Conservation (phyloP, 2,888 invertebrate genomes). For the Ophioninae sp. region DNA sequence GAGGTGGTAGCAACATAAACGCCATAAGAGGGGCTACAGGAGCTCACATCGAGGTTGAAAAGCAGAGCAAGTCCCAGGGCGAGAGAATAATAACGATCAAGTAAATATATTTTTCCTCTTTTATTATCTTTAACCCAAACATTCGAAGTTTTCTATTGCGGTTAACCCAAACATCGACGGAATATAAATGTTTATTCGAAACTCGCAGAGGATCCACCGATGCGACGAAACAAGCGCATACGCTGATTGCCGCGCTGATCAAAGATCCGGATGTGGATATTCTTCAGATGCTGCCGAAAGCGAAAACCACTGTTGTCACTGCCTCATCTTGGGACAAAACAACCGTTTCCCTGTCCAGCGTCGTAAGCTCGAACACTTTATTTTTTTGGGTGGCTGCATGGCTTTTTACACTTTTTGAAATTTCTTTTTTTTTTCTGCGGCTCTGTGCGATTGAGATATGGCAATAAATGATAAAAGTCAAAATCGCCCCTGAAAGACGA, state of each 20-base stretch:
- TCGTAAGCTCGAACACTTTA: slow-evolving; percentile 76
- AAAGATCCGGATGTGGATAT: slow-evolving; percentile 98
- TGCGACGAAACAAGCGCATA: slow-evolving; percentile 95
- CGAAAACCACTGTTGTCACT: slow-evolving; percentile 83
- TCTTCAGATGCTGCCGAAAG: slow-evolving; percentile 89
- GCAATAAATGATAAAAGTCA: too few relatives aligned
- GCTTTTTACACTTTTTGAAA: not conserved
- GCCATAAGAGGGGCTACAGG: slow-evolving; percentile 98
- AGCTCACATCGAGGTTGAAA: slow-evolving; percentile 99
- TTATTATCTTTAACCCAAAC: too few relatives aligned
- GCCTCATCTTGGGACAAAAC: slow-evolving; percentile 85
- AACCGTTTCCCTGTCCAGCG: slow-evolving; percentile 76
- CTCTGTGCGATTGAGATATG: too few relatives aligned
- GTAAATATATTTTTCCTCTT: slow-evolving; percentile 77
- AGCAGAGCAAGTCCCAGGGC: slow-evolving; percentile 96
- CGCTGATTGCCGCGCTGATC: slow-evolving; percentile 94
- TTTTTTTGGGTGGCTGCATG: not conserved
- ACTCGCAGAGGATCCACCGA: slow-evolving; percentile 90
- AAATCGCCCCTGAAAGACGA: too few relatives aligned
- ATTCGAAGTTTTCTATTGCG: too few relatives aligned
- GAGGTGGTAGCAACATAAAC: slow-evolving; percentile 98
- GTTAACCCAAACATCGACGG: not conserved
- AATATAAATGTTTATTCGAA: slow-evolving; percentile 31
- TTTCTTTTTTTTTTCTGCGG: not conserved
- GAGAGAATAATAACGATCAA: slow-evolving; percentile 98